Base-by-base conservation (phyloP, 2,888 invertebrate species). In the Molorchus minor region DNA sequence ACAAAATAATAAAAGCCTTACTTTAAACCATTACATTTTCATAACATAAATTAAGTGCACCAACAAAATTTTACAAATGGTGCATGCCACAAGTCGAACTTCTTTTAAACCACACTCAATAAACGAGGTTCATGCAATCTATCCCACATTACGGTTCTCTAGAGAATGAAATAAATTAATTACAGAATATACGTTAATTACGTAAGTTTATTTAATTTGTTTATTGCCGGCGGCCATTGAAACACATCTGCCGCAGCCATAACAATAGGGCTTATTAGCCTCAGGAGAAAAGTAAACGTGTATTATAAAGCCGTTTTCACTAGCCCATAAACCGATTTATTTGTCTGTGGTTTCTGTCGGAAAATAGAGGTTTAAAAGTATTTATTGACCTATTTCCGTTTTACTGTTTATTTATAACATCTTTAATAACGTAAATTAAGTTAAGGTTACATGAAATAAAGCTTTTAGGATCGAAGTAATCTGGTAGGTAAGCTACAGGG, bases 201-300 rank as follows among this genome's bases (percentile, higher is more conserved):
- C 52, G 36, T 30, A 53, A 53, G 61, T 56, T 56, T 53, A 59
- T 60, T 60, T 55, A 57, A 63, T 63, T 63, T 63, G 63, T 60
- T 60, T 63, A 63, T 58, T 51, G 58, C 57, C 53, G 40, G 36
- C 36, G 33, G 21, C 55, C 52, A 57, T 49, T 58, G 51, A 36
- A 52, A 55, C 63, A 55, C 58, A 60, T 63, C 60, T 55, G 53
- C 46, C 55, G 47, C 51, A 57, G 36, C 57, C 52, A 60, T 49
- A 63, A 60, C 63, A 47, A 63, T 63, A 46, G 51, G 51, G 13
- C 33, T 51, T 60, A 63, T 57, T 63, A 58, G 57, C 55, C 62
- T 54, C 60, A n/a, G 51, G 54, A 49, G 54, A 35, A 58, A 58
- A 55, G 40, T 51, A 38, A 49, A 49, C 25, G 49, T 49, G 49